Evolutionary conservation across 2,113 vertebrate genomes (phyloP).

Genomic region (Eublepharis macularius): DNA sequence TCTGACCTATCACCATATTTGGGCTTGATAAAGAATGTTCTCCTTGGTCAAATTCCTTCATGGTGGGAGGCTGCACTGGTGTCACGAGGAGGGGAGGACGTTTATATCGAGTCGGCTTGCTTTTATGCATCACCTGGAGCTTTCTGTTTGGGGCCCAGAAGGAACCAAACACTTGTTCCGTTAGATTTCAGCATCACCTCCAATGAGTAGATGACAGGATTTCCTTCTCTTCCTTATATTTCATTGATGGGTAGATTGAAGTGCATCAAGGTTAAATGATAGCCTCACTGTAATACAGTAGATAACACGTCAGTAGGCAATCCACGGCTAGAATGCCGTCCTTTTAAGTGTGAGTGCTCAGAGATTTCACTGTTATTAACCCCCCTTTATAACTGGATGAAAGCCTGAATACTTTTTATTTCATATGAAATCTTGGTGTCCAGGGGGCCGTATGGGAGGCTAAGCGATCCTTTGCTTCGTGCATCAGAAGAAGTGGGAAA

Average conservation of each 20-base stretch:
- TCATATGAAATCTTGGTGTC: slow-evolving; percentile 19
- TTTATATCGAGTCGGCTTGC: too few relatives aligned
- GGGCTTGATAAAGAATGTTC: too few relatives aligned
- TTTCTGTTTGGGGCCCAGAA: too few relatives aligned
- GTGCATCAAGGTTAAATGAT: slow-evolving; percentile 52
- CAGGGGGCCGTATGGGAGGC: slow-evolving; percentile 35
- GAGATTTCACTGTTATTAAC: slow-evolving; percentile 42
- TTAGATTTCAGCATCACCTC: slow-evolving; percentile 65
- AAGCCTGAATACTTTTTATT: slow-evolving; percentile 32
- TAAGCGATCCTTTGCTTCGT: slow-evolving; percentile 38
- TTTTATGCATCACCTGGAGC: too few relatives aligned
- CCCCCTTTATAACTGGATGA: slow-evolving; percentile 38
- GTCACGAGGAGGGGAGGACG: too few relatives aligned
- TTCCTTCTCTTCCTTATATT: slow-evolving; percentile 26
- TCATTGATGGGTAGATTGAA: slow-evolving; percentile 61
- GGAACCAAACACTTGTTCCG: slow-evolving; percentile 44
- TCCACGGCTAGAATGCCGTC: slow-evolving; percentile 54
- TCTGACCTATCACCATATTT: too few relatives aligned
- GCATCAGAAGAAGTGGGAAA: slow-evolving; percentile 48
- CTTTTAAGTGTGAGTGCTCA: slow-evolving; percentile 33
- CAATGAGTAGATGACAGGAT: slow-evolving; percentile 60
- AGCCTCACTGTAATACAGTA: slow-evolving; percentile 58
- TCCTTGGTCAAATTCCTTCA: too few relatives aligned
- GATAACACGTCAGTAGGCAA: slow-evolving; percentile 53
- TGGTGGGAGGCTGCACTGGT: too few relatives aligned